Evolutionary conservation across 37 sponge, comb jelly and placozoan species (phyloP).

Genomic region (Tethya wilhelma): DNA sequence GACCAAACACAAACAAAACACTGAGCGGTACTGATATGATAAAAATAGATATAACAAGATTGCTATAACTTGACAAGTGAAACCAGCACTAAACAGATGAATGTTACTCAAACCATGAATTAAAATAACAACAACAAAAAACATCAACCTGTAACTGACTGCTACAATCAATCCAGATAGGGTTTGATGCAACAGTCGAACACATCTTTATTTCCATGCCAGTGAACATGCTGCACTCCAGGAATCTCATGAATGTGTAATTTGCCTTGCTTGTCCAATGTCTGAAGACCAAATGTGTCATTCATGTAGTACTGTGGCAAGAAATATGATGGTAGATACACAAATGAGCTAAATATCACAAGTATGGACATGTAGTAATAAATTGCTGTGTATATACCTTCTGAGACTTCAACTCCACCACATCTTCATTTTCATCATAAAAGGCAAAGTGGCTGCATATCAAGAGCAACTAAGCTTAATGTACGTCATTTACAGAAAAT

Average conservation of each 20-base stretch:
- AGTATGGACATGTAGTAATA: not conserved
- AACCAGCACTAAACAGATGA: no score
- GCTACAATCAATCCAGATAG: slow-evolving; percentile 33
- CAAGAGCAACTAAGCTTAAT: not conserved
- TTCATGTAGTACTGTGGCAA: slow-evolving; percentile 52
- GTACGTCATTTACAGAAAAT: no score
- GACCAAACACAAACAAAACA: no score
- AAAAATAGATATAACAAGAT: no score
- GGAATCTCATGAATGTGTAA: slow-evolving; percentile 32
- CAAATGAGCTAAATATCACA: not conserved
- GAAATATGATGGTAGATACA: not conserved
- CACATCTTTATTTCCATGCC: slow-evolving; percentile 68
- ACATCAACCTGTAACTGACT: not conserved
- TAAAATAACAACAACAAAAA: not conserved
- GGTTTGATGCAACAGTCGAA: slow-evolving; percentile 73
- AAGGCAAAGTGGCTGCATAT: slow-evolving; percentile 77
- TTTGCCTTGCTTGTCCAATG: slow-evolving; percentile 40
- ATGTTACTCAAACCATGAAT: not conserved
- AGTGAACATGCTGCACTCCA: slow-evolving; percentile 68
- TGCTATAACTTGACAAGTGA: no score
- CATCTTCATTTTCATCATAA: slow-evolving; percentile 58
- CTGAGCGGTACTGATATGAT: no score
- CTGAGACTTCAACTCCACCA: slow-evolving; percentile 1
- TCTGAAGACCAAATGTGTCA: slow-evolving; percentile 77
- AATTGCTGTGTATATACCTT: slow-evolving; percentile 18